Percentiles rank a stretch among this genome's conserved stretches.
phyloP scores from a whole-genome alignment of 2,888 invertebrate genomes.

The Neoascia interrupta region DNA sequence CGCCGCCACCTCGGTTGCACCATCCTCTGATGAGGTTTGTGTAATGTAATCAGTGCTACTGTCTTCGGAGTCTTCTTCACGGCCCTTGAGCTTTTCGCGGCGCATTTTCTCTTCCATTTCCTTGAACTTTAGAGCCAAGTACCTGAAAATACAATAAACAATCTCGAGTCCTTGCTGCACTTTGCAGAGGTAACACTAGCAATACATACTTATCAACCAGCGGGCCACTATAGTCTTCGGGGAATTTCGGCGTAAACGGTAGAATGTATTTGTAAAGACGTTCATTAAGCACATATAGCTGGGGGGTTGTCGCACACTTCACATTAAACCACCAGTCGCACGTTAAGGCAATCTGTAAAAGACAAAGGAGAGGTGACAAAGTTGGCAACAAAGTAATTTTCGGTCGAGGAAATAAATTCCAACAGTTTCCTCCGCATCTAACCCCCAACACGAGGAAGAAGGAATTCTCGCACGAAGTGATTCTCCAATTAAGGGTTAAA shows the following conservation, averaged over 20 bases:
- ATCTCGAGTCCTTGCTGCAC: neutral
- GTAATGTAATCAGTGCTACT: conserved; percentile 72
- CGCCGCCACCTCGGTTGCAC: conserved; percentile 50
- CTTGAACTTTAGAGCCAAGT: conserved; percentile 90
- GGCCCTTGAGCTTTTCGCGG: conserved; percentile 84
- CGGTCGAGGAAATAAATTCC: conserved; percentile 35
- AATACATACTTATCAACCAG: conserved; percentile 88
- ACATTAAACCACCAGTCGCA: conserved; percentile 98
- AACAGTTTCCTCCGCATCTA: conserved; percentile 14
- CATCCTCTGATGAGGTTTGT: conserved; percentile 57
- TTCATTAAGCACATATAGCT: conserved; percentile 93
- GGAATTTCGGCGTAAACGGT: conserved; percentile 92
- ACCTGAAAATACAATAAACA: conserved; percentile 80
- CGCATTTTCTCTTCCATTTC: conserved; percentile 92
- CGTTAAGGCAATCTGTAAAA: conserved; percentile 85
- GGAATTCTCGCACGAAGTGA: conserved; percentile 33
- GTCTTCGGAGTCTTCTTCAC: conserved; percentile 74
- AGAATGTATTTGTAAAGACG: conserved; percentile 93
- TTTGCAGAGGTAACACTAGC: conserved; percentile 12
- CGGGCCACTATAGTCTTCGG: conserved; percentile 93
- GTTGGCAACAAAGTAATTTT: no score
- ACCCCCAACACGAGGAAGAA: neutral
- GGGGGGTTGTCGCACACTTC: conserved; percentile 89
- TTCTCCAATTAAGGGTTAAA: conserved; percentile 57
- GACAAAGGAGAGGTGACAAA: conserved; percentile 4